Base-by-base conservation (phyloP, 2,113 vertebrate species). In the Sinosuthora webbiana region DNA sequence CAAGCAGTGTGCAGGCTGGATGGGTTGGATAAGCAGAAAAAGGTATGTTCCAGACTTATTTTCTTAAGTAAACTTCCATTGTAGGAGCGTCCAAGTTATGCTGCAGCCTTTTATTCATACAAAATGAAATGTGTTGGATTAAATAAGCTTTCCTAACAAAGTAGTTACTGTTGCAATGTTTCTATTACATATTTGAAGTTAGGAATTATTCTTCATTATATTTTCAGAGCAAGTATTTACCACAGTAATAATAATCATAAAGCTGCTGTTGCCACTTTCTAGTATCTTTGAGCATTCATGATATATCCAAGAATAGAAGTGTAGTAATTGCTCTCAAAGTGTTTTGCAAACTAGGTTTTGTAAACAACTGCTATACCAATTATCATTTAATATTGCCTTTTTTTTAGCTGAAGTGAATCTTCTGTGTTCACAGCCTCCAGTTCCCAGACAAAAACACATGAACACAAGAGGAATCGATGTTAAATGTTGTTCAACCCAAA, bases 1-100 rank as follows among this genome's bases (percentile, higher is more conserved):
- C 98, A 97, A 78, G 97, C 97, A 56, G 97, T 99, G 57, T 98
- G 97, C 97, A 98, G 98, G 97, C 98, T 98, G 97, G 98, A 98
- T 87, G 90, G 97, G 7, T 83, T 97, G 67, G 95, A 97, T 95
- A 79, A 97, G 65, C 97, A 87, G 86, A 81, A 97, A 95, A 98
- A 98, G 97, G 98, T 98, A 97, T 42, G 91, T 83, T 86, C 68
- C 44, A 82, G 42, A 12, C 28, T 65, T 69, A 27, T 7, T 82
- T 76, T 65, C 17, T 57, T 33, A 45, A 78, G 35, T 28, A 60
- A 60, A 21, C 14, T 75, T 59, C 7, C 3, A 0, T 50, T 45
- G 7, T 55, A 67, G 20, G 20, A 76, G 27, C 0, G 3, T 28
- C 5, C 7, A 28, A 42, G 30, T 70, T 74, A 37, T 35, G 12